Evolutionary conservation across 2,888 invertebrate genomes (phyloP), one percentile per base, ranked within the genome.

Genomic region (Vesta saturnalis): DNA sequence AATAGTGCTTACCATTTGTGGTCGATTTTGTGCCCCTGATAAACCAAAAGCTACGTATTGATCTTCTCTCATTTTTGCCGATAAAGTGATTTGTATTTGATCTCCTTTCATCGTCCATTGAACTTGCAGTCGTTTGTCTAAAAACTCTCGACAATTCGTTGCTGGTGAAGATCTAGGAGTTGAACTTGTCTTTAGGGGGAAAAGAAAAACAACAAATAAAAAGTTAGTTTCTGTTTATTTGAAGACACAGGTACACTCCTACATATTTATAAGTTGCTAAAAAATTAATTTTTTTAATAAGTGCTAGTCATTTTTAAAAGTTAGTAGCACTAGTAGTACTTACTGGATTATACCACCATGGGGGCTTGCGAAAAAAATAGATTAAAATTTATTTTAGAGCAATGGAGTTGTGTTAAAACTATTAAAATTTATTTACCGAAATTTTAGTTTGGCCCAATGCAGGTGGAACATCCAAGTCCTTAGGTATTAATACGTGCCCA

Each of bases 291-390:
- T 57, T 49, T 56, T 23, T 61, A 58, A 46, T 14, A 22, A 54
- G 39, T 49, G 5, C 19, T 22, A 6, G 14, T 22, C 21, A 22
- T 54, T 19, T 22, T 69, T 52, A 69, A 69, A 64, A 69, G 49
- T 58, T 64, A 65, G 61, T 60, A 69, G 69, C 62, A 61, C 65
- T 60, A 43, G 67, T 71, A 43, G 80, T 89, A 93, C 94, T 94
- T 88, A 95, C 95, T 84, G 94, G 94, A 84, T 93, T 93, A 85
- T 95, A 95, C 95, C 94, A 95, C 94, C 94, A 95, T 80, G 93
- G 90, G 83, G 95, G 95, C 95, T 95, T 84, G 60, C 72, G 72
- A 70, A 67, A 72, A 64, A 47, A 59, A 64, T 59, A 64, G 52
- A 69, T 58, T 21, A 43, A 54, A 56, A 52, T 60, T 60, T n/a